phyloP scores from a whole-genome alignment of 2,888 invertebrate genomes.

The Tanytarsus gracilentus region DNA sequence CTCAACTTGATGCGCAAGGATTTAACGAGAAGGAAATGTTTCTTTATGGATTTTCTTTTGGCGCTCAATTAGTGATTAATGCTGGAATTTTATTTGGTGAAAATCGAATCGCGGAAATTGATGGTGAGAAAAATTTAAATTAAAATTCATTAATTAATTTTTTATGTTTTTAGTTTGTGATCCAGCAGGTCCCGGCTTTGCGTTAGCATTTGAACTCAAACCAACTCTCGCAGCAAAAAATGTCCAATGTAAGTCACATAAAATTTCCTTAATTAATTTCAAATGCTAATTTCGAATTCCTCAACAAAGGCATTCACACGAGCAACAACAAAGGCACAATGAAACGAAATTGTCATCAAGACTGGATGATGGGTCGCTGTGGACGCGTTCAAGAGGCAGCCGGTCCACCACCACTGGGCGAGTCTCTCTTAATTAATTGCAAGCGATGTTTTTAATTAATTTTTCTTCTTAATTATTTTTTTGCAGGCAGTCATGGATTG shows the following conservation, averaged over 20 bases:
- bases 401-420: constrained; percentile 1
- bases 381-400: constrained; percentile 32
- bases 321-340: constrained; percentile 18
- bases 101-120: constrained; percentile 15
- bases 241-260: constrained; percentile 8
- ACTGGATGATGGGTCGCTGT: constrained; percentile 40
- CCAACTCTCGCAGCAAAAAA: constrained; percentile 18
- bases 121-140: constrained; percentile 5
- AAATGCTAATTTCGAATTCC: neutral
- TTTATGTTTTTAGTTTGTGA: constrained; percentile 10
- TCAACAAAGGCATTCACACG: constrained; percentile 22
- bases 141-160: constrained; percentile 2
- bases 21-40: constrained; percentile 33
- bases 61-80: constrained; percentile 10
- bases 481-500: constrained; percentile 35
- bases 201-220: neutral
- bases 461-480: neutral
- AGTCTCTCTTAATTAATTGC: neutral
- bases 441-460: neutral
- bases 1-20: constrained; percentile 35
- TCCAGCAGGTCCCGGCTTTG: constrained; percentile 25
- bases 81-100: constrained; percentile 5
- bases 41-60: constrained; percentile 24
- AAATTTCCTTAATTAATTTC: neutral
- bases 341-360: constrained; percentile 36